These are phyloP conservation scores for Yponomeuta cagnagella DNA, from an alignment of 2,888 invertebrate species.

Conservation along the genomic window DNA sequence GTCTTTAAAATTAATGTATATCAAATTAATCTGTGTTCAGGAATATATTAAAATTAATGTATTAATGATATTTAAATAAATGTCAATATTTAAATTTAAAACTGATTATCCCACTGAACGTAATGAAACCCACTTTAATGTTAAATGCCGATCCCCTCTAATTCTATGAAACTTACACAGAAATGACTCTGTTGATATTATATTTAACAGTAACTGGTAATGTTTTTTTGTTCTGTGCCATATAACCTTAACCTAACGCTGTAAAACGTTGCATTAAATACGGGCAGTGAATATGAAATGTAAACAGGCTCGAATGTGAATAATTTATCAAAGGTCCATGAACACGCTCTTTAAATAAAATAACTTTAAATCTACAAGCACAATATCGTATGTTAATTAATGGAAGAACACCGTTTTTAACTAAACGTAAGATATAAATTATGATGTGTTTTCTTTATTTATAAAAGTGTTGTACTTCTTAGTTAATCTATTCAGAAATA, in stretches of 20 bases:
- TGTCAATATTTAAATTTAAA: slow-evolving; percentile 14
- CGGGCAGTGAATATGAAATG: not conserved
- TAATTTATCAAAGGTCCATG: slow-evolving; percentile 1
- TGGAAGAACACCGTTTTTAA: not conserved
- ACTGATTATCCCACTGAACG: not conserved
- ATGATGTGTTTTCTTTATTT: not conserved
- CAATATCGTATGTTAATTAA: not conserved
- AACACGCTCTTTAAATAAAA: not conserved
- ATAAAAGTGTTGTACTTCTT: not conserved
- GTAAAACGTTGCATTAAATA: not conserved
- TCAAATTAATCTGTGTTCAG: slow-evolving; percentile 62
- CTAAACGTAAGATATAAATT: not conserved
- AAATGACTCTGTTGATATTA: not conserved
- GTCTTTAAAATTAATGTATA: slow-evolving; percentile 36
- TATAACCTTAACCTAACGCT: slow-evolving; percentile 24
- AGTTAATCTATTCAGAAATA: not conserved
- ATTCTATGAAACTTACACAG: not conserved
- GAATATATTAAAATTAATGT: slow-evolving; percentile 23
- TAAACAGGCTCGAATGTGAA: slow-evolving; percentile 11
- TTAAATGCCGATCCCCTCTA: not conserved
- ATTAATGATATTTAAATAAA: not conserved
- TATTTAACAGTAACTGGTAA: not conserved
- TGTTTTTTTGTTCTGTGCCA: slow-evolving; percentile 43
- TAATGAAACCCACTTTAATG: not conserved
- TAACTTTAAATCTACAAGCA: not conserved